Evolutionary conservation across 2,113 vertebrate species (phyloP), one percentile per base, ranked within the genome.

Genomic region (Oreochromis tanganicae): DNA sequence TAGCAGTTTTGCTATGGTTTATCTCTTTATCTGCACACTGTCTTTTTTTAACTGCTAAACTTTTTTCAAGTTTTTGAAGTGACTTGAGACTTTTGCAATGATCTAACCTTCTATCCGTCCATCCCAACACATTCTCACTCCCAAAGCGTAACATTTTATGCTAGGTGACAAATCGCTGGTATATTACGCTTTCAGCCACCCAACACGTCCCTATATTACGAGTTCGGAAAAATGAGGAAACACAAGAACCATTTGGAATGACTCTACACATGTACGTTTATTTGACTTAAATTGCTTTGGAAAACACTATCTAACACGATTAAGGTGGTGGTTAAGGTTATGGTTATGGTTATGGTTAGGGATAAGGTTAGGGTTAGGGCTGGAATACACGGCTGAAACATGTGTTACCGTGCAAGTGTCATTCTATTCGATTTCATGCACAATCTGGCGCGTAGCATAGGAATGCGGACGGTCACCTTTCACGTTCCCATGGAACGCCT

Each of bases 331-430:
- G 59, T 19, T 63, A 63, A 19, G 29, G 16, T 63, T 3, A 34
- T 0, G n/a, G 52, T 21, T 3, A 34, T 0, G n/a, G 52, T 21
- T 50, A 50, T 2, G 48, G 46, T 1, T 17, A 17, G 46, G 46
- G 48, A 50, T 43, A 43, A 6, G 41, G 5, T 24, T 14, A 57
- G 55, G 24, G 55, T 29, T 29, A 29, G 12, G 24, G 56, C 56
- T 59, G 56, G 56, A 29, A 29, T 59, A 16, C 56, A 57, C 0
- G 7, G 13, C 24, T 57, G 24, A 24, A 29, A 57, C 0, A 57
- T 29, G 13, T 0, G 13, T 16, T 59, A 59, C 3, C 1, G 4
- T 13, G 0, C 24, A 59, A 29, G 0, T 0, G 7, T 59, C 56
- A 29, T 59, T 29, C 56, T 59, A 29, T 59, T 59, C 56, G 1